Conservation (phyloP, 2,113 vertebrate species). For the Gadus chalcogrammus region DNA sequence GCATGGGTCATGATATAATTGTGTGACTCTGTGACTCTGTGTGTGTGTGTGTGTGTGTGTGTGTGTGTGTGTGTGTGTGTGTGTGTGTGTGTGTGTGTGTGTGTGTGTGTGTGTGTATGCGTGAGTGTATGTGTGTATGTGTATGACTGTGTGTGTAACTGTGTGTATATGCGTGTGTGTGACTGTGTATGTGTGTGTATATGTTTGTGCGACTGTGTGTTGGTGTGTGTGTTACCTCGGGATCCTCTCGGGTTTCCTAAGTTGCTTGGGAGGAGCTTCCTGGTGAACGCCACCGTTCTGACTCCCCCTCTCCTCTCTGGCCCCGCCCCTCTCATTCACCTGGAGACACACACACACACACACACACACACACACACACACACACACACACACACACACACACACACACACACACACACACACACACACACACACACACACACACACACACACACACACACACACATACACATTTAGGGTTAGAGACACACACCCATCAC, state of each 20-base stretch:
- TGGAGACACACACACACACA: conserved; percentile 41
- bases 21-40: too few relatives aligned
- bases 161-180: conserved; percentile 5
- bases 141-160: background rate
- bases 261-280: conserved; percentile 70
- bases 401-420: background rate
- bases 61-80: too few relatives aligned
- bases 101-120: too few relatives aligned
- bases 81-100: too few relatives aligned
- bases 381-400: conserved; percentile 7
- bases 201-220: conserved; percentile 3
- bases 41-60: too few relatives aligned
- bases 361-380: background rate
- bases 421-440: too few relatives aligned
- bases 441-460: too few relatives aligned
- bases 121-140: too few relatives aligned
- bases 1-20: too few relatives aligned
- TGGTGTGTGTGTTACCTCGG: conserved; percentile 76
- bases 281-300: conserved; percentile 85
- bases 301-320: conserved; percentile 68
- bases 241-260: conserved; percentile 85
- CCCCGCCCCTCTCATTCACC: conserved; percentile 76
- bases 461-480: background rate
- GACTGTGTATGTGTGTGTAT: too few relatives aligned
- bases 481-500: conserved; percentile 7